Evolutionary conservation across 2,888 invertebrate genomes (phyloP).

Genomic region (Incurvaria masculella): DNA sequence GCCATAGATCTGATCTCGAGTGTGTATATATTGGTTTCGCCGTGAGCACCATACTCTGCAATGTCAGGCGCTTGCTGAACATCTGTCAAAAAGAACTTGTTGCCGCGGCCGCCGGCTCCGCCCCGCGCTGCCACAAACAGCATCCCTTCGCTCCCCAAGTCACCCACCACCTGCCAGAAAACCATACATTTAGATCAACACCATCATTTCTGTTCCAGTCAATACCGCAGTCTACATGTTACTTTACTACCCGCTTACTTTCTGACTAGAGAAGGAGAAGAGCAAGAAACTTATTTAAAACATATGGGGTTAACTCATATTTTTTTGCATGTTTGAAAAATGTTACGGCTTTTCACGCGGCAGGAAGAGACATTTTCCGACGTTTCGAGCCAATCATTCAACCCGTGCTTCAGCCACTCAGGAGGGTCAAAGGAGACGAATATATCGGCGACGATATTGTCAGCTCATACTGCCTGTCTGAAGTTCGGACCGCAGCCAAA

Average conservation of each 20-base stretch:
- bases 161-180: slow-evolving; percentile 54
- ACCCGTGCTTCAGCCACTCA: too few species aligned
- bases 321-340: too few species aligned
- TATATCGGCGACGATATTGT: too few species aligned
- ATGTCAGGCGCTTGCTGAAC: slow-evolving; percentile 76
- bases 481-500: too few species aligned
- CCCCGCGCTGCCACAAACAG: slow-evolving; percentile 94
- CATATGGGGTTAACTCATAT: neutral
- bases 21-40: slow-evolving; percentile 70
- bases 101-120: slow-evolving; percentile 95
- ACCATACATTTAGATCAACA: neutral
- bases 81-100: slow-evolving; percentile 84
- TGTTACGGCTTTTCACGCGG: too few species aligned
- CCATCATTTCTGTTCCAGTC: neutral
- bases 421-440: too few species aligned
- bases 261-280: neutral
- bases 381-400: too few species aligned
- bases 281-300: neutral
- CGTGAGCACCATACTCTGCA: slow-evolving; percentile 82
- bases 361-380: too few species aligned
- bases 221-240: neutral
- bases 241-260: neutral
- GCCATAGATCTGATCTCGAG: slow-evolving; percentile 93
- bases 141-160: slow-evolving; percentile 62
- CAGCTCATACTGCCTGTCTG: too few species aligned